These are phyloP conservation scores for Coelinius sp. DNA, from an alignment of 2,888 invertebrate genomes.

Conservation along the genomic window DNA sequence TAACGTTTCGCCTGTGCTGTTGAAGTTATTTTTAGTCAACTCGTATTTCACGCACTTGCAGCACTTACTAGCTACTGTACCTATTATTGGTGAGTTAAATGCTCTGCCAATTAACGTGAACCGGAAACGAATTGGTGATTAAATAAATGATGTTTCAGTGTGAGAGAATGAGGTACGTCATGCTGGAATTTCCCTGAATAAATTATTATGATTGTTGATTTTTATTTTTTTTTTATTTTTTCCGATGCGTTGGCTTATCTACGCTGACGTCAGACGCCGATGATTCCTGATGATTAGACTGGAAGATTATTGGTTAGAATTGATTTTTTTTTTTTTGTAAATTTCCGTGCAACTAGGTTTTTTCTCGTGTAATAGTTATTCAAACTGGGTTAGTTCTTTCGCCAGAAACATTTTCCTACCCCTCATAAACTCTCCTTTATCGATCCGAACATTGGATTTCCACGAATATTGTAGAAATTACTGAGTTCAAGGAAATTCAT, in stretches of 20 bases:
- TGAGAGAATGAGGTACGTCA: neutral
- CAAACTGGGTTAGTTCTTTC: neutral
- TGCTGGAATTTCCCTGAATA: neutral
- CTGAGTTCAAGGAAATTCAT: neutral
- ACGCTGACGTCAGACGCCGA: neutral
- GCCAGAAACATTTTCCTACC: neutral
- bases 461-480: neutral
- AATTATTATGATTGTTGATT: neutral
- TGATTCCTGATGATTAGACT: neutral
- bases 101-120: neutral
- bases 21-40: neutral
- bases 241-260: neutral
- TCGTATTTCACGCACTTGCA: neutral
- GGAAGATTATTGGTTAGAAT: neutral
- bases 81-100: constrained; percentile 3
- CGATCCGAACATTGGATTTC: neutral
- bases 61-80: neutral
- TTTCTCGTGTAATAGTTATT: neutral
- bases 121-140: neutral
- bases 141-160: neutral
- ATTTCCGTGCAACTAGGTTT: neutral
- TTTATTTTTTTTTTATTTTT: neutral
- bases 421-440: neutral
- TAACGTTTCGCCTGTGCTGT: neutral
- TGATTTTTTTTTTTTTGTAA: neutral